These are phyloP conservation scores for Spheniscus mendiculus DNA, from an alignment of 2,113 vertebrate genomes.

Conservation along the genomic window DNA sequence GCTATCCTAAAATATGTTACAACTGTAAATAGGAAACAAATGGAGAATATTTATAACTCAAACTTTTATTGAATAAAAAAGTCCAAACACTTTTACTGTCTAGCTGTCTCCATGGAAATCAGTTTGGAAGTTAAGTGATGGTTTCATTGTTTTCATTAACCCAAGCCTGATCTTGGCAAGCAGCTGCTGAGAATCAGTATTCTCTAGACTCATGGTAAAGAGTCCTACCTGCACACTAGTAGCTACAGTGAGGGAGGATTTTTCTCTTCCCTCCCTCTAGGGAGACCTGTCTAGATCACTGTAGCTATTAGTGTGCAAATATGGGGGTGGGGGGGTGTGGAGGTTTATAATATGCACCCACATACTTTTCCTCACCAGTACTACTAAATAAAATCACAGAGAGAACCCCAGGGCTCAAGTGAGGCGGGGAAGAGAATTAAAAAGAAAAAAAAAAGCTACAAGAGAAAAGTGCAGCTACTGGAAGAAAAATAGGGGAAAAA, in stretches of 20 bases:
- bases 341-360: background rate
- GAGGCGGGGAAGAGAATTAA: background rate
- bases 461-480: background rate
- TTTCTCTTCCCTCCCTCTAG: background rate
- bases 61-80: conserved; percentile 80
- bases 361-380: background rate
- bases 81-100: background rate
- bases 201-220: background rate
- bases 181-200: background rate
- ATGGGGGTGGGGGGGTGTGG: background rate
- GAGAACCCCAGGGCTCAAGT: background rate
- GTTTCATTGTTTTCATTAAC: background rate
- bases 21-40: conserved; percentile 85
- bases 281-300: background rate
- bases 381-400: background rate
- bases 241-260: background rate
- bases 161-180: background rate
- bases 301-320: background rate
- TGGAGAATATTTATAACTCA: conserved; percentile 90
- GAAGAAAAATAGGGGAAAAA: background rate
- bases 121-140: background rate
- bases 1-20: conserved; percentile 88
- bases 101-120: conserved; percentile 2
- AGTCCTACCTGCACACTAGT: background rate
- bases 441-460: background rate